phyloP scores from a whole-genome alignment of 2,113 vertebrate genomes.

The Crotophaga sulcirostris region DNA sequence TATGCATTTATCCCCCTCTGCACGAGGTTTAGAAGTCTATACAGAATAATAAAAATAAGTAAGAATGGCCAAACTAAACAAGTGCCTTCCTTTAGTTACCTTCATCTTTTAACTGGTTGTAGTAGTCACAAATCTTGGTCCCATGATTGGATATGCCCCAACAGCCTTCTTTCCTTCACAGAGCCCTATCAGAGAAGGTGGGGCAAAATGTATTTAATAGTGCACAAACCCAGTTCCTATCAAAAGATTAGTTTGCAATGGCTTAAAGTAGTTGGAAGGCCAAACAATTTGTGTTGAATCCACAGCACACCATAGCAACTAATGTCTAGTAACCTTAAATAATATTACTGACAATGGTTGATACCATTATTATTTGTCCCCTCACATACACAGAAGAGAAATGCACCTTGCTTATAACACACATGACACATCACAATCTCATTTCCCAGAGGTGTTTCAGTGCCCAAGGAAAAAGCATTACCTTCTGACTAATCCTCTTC shows the following conservation, averaged over 20 bases:
- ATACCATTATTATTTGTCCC: background rate
- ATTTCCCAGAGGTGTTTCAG: background rate
- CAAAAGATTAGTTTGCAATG: background rate
- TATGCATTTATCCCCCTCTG: background rate
- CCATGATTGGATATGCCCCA: background rate
- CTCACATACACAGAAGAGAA: background rate
- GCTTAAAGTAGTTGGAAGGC: background rate
- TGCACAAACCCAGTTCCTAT: background rate
- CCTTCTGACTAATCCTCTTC: background rate
- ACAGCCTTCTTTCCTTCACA: background rate
- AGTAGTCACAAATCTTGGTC: background rate
- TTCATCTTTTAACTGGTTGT: background rate
- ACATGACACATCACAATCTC: background rate
- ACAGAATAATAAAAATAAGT: background rate
- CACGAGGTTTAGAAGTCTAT: background rate
- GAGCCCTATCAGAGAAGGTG: background rate
- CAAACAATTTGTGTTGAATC: background rate
- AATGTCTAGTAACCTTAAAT: background rate
- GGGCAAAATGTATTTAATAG: background rate
- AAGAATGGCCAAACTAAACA: background rate
- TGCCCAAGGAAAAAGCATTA: background rate
- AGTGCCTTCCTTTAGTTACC: background rate
- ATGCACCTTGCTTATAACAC: background rate
- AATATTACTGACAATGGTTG: background rate
- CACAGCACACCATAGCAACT: background rate